Conservation (phyloP, 2,888 invertebrate species). For the Serrognathus titanus region DNA sequence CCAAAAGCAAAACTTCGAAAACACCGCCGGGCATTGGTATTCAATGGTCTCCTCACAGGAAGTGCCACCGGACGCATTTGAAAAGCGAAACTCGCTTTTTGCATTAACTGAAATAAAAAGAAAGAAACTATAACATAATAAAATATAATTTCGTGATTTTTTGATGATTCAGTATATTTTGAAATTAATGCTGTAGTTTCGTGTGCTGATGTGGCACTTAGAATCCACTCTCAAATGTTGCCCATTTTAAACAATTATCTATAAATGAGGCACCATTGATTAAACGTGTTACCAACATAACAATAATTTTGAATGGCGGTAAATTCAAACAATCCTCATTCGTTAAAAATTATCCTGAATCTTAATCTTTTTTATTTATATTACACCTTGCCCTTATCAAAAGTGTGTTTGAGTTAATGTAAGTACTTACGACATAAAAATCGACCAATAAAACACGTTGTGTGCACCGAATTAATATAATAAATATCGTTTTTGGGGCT, state of each 20-base stretch:
- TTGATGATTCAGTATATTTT: too few species aligned
- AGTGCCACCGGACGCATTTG: slow-evolving; percentile 38
- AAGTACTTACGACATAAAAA: slow-evolving; percentile 59
- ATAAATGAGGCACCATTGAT: too few species aligned
- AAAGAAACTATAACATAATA: slow-evolving; percentile 1
- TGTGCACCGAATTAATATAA: slow-evolving; percentile 59
- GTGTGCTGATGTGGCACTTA: too few species aligned
- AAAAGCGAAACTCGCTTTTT: slow-evolving; percentile 59
- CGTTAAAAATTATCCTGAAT: neutral
- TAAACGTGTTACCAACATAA: too few species aligned
- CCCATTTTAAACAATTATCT: too few species aligned
- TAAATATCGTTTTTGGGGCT: slow-evolving; percentile 49
- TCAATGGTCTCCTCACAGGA: slow-evolving; percentile 56
- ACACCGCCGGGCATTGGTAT: slow-evolving; percentile 62
- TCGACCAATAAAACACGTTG: slow-evolving; percentile 59
- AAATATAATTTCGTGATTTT: too few species aligned
- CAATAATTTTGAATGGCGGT: too few species aligned
- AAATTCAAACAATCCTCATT: neutral
- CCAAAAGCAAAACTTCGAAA: slow-evolving; percentile 55
- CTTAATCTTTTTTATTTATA: too few species aligned
- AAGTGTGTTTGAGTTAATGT: too few species aligned
- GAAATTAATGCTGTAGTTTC: too few species aligned
- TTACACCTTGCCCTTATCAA: too few species aligned
- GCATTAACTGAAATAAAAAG: slow-evolving; percentile 54
- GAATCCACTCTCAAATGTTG: too few species aligned